These are phyloP conservation scores for Urocyon cinereoargenteus DNA, from an alignment of 2,797 vertebrate genomes.

Conservation along the genomic window DNA sequence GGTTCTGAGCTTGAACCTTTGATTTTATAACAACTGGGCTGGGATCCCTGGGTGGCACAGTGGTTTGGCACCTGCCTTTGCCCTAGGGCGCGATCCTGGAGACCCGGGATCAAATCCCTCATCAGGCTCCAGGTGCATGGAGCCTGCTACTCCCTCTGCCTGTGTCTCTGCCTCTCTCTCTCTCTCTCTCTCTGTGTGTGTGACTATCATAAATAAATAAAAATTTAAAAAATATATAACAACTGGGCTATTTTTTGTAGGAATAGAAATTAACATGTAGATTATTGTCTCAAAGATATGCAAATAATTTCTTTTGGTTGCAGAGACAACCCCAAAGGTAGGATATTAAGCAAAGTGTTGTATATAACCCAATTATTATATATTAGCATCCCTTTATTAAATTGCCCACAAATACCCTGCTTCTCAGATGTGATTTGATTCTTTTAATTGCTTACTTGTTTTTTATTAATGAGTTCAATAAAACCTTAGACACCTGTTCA, in stretches of 20 bases:
- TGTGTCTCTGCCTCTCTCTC: too few species aligned
- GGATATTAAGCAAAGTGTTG: not conserved
- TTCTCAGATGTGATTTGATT: conserved; percentile 19
- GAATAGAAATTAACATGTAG: not conserved
- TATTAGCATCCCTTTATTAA: not conserved
- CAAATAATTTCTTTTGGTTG: not conserved
- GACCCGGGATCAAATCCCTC: too few species aligned
- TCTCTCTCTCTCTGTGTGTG: too few species aligned
- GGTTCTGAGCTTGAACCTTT: not conserved
- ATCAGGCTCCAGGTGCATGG: too few species aligned
- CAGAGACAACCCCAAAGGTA: not conserved
- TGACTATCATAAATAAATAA: too few species aligned
- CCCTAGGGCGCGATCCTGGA: too few species aligned
- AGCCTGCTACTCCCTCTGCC: too few species aligned
- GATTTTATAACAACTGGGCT: not conserved
- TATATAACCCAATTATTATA: not conserved
- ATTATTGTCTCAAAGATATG: not conserved
- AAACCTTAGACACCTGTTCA: not conserved
- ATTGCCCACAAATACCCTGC: not conserved
- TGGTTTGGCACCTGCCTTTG: too few species aligned
- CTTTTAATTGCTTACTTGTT: not conserved
- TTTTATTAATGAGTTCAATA: not conserved
- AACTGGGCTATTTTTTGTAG: not conserved
- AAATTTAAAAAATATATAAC: not conserved
- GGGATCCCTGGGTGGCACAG: too few species aligned